These are phyloP conservation scores for Saccopteryx bilineata DNA, from an alignment of 2,113 vertebrate genomes.

Conservation along the genomic window DNA sequence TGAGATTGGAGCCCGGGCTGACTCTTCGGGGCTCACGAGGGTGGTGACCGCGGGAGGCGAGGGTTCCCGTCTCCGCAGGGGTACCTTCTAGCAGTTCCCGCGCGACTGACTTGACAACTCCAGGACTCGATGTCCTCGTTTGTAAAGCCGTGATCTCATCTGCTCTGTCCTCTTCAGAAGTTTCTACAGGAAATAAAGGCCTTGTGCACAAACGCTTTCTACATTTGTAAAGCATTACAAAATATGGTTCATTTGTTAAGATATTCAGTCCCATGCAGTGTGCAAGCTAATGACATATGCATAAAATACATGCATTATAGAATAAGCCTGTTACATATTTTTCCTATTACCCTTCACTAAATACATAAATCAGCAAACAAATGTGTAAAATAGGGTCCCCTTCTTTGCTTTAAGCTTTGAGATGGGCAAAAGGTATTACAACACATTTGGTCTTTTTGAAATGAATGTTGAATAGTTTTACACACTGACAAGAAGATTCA, in stretches of 20 bases:
- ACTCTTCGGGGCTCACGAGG: rapidly evolving
- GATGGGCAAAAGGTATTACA: background rate
- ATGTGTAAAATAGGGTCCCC: background rate
- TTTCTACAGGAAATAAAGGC: background rate
- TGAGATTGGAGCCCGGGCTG: too few relatives aligned
- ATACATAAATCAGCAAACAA: background rate
- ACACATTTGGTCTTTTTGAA: background rate
- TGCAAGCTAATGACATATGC: background rate
- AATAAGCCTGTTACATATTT: background rate
- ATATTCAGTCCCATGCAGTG: background rate
- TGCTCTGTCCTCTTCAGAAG: background rate
- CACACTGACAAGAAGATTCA: background rate
- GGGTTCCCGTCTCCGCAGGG: background rate
- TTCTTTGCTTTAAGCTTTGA: background rate
- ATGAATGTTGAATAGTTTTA: background rate
- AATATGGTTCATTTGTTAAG: background rate
- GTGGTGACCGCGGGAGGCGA: too few relatives aligned
- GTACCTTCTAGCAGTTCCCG: background rate
- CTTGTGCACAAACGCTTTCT: background rate
- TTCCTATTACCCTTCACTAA: background rate
- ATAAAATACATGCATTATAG: background rate
- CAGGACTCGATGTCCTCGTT: background rate
- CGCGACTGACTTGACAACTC: background rate
- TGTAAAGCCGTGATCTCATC: background rate
- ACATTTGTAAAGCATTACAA: background rate